These are phyloP conservation scores for Palaemon carinicauda DNA, from an alignment of 1,140 invertebrate species.

Conservation along the genomic window DNA sequence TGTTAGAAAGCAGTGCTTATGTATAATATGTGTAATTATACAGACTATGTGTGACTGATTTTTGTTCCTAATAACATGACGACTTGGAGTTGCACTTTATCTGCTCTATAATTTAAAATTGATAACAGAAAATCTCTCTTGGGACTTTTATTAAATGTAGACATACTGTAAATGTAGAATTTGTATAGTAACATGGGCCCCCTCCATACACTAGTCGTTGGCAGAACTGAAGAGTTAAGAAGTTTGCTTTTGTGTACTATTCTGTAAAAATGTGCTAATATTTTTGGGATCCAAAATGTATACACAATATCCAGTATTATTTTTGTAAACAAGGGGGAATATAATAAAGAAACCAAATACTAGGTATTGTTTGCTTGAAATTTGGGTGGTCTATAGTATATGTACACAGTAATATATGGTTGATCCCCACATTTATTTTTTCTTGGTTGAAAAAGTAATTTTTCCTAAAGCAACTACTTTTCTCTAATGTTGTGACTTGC, in stretches of 20 bases:
- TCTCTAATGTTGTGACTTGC: conserved; percentile 39
- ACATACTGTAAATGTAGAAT: conserved; percentile 30
- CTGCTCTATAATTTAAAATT: not conserved
- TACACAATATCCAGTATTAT: not conserved
- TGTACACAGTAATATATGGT: too few relatives aligned
- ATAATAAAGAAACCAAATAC: not conserved
- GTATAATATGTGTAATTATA: not conserved
- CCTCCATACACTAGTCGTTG: conserved; percentile 28
- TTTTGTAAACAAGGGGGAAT: not conserved
- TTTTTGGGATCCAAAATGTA: not conserved
- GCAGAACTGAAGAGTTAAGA: conserved; percentile 28
- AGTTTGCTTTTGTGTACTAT: not conserved
- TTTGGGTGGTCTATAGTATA: too few relatives aligned
- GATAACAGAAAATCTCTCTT: not conserved
- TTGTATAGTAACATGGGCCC: conserved; percentile 23
- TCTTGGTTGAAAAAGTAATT: too few relatives aligned
- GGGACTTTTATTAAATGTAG: not conserved
- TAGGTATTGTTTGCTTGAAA: not conserved
- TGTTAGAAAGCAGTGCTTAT: not conserved
- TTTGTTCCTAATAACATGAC: conserved; percentile 28
- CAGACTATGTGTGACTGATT: not conserved
- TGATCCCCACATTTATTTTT: too few relatives aligned
- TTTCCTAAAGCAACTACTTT: not conserved
- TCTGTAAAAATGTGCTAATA: not conserved
- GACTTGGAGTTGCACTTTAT: not conserved